These are phyloP conservation scores for Caerostris darwini DNA, from an alignment of 1,140 invertebrate genomes.

Conservation along the genomic window DNA sequence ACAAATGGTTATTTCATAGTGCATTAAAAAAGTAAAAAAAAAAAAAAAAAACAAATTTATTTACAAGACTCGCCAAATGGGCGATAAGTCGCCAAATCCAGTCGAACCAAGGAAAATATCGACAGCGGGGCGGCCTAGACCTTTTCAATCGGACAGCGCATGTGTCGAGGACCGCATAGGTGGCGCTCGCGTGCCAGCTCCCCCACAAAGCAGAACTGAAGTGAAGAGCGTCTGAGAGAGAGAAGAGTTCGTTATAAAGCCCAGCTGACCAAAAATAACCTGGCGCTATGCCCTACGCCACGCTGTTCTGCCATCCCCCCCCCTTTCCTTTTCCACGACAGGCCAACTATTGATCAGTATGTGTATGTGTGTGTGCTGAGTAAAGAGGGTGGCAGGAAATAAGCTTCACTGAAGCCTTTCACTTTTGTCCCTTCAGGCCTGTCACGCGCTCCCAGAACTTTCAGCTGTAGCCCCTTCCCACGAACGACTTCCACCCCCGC, in stretches of 20 bases:
- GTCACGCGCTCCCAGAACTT: conserved; percentile 55
- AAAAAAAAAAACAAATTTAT: conserved; percentile 11
- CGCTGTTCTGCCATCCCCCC: background rate
- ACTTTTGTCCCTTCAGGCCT: conserved; percentile 77
- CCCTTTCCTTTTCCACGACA: background rate
- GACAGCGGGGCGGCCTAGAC: background rate
- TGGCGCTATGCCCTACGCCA: conserved; percentile 70
- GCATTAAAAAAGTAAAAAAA: background rate
- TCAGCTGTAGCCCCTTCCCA: too few species aligned
- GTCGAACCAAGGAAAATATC: background rate
- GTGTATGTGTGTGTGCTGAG: conserved; percentile 53
- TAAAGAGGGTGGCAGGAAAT: conserved; percentile 74
- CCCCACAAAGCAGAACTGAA: conserved; percentile 56
- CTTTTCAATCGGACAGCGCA: conserved; percentile 28
- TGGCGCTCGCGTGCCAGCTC: conserved; percentile 46
- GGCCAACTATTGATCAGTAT: conserved; percentile 76
- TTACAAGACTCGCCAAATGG: background rate
- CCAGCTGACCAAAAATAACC: conserved; percentile 78
- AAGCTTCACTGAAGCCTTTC: conserved; percentile 77
- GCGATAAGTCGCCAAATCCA: conserved; percentile 29
- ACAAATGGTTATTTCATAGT: conserved; percentile 47
- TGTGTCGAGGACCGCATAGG: conserved; percentile 58
- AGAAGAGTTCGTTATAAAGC: conserved; percentile 76
- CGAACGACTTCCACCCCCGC: background rate
- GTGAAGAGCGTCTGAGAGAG: conserved; percentile 52